Evolutionary conservation across 1,140 invertebrate genomes (phyloP), one percentile per base, ranked within the genome.

Genomic region (Bombus soroeensis): DNA sequence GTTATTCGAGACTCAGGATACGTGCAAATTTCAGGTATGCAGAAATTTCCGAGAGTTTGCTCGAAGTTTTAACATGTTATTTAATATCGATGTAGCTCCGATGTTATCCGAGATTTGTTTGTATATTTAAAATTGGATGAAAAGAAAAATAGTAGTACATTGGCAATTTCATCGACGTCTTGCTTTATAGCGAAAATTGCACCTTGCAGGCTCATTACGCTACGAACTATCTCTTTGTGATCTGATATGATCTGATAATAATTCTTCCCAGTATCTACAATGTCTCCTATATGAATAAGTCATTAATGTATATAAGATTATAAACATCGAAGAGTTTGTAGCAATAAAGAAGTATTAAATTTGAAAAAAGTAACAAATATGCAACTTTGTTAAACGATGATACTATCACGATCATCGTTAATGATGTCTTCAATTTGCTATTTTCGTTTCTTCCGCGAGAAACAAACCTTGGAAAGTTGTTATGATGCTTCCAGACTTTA

Each of bases 151-250:
- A 53, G 37, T 64, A 87, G 81, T 88, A 95, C 95, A 59, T 95
- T 92, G 72, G 84, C 87, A 75, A 95, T 66, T 70, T 86, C 72
- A 8, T 64, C 93, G 84, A 97, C 95, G 92, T 97, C 97, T 25
- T 96, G 95, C 88, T 96, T 97, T 71, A 96, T 96, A 87, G 97
- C 95, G 83, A 96, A 95, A 93, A 97, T 96, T 85, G 96, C 96
- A 81, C 97, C 97, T 93, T 97, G 97, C 68, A 98, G 94, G 59
- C 97, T 96, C 94, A 97, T 97, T 47, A 96, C 96, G 32, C 96
- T 95, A 74, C 97, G 96, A 5, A 97, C 96, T 81, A 98, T 96
- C 92, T 98, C 97, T 92, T 98, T 98, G 91, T 98, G 97, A 89
- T 98, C 97, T 3, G 96, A 96, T 12, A 98, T 96, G 83, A 95